Evolutionary conservation across 2,888 invertebrate species (phyloP).

Genomic region (Scrobipalpa costella): DNA sequence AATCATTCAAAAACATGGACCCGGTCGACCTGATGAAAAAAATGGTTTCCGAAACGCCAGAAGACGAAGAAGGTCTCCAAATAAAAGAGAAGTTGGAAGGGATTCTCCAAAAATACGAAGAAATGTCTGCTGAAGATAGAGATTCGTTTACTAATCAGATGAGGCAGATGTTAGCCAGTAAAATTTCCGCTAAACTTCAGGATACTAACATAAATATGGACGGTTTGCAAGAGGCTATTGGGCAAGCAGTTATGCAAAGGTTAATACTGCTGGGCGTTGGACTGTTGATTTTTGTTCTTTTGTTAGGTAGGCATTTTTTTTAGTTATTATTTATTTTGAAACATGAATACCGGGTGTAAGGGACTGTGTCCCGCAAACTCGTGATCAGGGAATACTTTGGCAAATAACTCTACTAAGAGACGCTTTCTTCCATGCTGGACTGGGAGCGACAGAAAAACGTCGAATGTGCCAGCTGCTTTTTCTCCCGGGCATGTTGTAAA

Average conservation of each 20-base stretch:
- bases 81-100: conserved; percentile 55
- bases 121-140: conserved; percentile 59
- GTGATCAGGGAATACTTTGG: no score
- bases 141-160: conserved; percentile 58
- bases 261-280: conserved; percentile 53
- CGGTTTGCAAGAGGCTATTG: conserved; percentile 58
- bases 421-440: no score
- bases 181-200: conserved; percentile 51
- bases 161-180: conserved; percentile 57
- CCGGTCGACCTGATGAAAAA: conserved; percentile 58
- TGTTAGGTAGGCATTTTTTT: conserved; percentile 51
- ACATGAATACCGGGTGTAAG: no score
- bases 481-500: no score
- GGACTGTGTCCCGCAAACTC: no score
- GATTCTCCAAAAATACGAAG: conserved; percentile 53
- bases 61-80: conserved; percentile 59
- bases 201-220: conserved; percentile 53
- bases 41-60: conserved; percentile 53
- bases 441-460: no score
- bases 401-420: no score
- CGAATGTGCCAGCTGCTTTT: no score
- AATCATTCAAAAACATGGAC: conserved; percentile 64
- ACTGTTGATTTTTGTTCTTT: conserved; percentile 54
- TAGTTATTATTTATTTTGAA: no score
- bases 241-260: conserved; percentile 52